Base-by-base conservation (phyloP, 2,888 invertebrate genomes). In the Synanthedon formicaeformis region DNA sequence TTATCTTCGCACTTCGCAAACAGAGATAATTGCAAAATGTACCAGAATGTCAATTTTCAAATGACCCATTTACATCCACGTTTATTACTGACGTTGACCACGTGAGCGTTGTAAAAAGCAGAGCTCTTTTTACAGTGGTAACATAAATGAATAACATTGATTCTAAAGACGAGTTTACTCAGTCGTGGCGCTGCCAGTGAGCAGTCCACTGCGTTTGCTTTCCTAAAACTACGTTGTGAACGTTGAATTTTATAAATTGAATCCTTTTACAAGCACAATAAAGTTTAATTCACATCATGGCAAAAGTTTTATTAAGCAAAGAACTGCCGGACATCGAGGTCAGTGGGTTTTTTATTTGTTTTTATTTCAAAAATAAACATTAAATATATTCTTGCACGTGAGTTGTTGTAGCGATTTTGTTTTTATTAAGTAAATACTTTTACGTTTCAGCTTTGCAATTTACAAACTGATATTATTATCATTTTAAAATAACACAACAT, bases 311-410 rank as follows among this genome's bases (percentile, higher is more conserved):
- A 58, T 63, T 93, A 51, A 94, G 93, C 75, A 92, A 89, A 66
- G 94, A 95, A 70, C 69, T 93, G 56, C 93, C 93, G 2, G 95
- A 95, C 76, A 95, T 95, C 67, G 95, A 95, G 91, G 95, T 94
- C 79, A 87, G 89, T 85, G 41, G 34, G 34, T 34, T 34, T 34
- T 10, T 10, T 10, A 34, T n/a, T n/a, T n/a, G n/a, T n/a, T n/a
- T n/a, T n/a, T n/a, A 34, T 34, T 34, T 34, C 10, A 34, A 34
- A 34, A 23, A 23, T 23, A 23, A 23, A 23, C 23, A 23, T 23
- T 23, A 23, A 23, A 23, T 23, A 23, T 23, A 23, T 23, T 34
- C 0, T 34, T 34, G 3, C 34, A 34, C 34, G 34, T 34, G 34
- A 34, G 34, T 8, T 8, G 34, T 34, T 10, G 27, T 27, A 27